Conservation (phyloP, 1,140 invertebrate species). For the Drosophila oshimai region DNA sequence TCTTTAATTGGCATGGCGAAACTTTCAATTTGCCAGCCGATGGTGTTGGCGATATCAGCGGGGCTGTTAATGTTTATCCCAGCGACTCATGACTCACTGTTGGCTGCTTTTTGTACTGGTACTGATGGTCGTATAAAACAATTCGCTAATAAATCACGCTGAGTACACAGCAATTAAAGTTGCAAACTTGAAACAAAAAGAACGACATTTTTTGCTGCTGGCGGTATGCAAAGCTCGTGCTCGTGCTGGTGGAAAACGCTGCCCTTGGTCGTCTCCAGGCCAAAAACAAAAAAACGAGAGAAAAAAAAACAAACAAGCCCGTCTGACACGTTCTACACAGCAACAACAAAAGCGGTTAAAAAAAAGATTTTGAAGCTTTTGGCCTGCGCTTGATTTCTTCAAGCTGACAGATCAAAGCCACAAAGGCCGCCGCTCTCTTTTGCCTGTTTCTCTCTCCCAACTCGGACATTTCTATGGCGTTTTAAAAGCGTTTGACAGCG, state of each 20-base stretch:
- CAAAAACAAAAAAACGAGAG: constrained; percentile 45
- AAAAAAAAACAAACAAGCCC: constrained; percentile 38
- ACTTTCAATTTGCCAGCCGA: constrained; percentile 67
- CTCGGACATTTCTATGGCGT: constrained; percentile 69
- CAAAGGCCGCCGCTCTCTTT: constrained; percentile 49
- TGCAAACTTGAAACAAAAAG: constrained; percentile 67
- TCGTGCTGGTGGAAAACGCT: constrained; percentile 53
- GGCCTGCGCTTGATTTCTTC: constrained; percentile 80
- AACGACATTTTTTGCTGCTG: constrained; percentile 53
- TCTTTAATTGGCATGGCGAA: constrained; percentile 62
- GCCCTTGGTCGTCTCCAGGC: constrained; percentile 69
- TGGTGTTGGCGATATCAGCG: constrained; percentile 69
- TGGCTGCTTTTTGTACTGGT: neutral
- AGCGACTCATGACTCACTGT: constrained; percentile 51
- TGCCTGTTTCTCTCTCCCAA: constrained; percentile 11
- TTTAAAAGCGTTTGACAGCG: constrained; percentile 82
- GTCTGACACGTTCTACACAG: constrained; percentile 75
- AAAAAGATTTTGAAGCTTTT: constrained; percentile 74
- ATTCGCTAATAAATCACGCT: constrained; percentile 79
- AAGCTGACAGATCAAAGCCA: constrained; percentile 80
- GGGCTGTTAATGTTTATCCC: constrained; percentile 60
- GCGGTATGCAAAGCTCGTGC: constrained; percentile 56
- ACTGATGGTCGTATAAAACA: constrained; percentile 54
- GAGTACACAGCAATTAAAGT: constrained; percentile 81
- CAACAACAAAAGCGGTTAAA: constrained; percentile 33